phyloP scores from a whole-genome alignment of 2,113 vertebrate genomes.

The Zosterops lateralis region DNA sequence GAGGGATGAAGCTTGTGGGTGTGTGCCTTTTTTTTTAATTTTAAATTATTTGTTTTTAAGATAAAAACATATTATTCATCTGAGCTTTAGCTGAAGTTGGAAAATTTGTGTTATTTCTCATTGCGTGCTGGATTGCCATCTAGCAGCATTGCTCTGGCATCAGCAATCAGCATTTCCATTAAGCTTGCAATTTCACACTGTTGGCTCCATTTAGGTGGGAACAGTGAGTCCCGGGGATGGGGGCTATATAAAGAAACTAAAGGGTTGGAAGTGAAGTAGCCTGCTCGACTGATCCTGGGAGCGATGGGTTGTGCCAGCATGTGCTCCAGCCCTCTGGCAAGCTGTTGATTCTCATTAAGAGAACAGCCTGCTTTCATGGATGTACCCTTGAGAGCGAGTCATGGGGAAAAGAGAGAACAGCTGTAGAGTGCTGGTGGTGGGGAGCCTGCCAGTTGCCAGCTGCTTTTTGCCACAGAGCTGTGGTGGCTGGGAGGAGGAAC shows the following conservation, averaged over 20 bases:
- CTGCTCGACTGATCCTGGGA: background rate
- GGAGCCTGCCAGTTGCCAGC: background rate
- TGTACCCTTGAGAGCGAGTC: background rate
- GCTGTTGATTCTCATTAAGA: constrained; percentile 3
- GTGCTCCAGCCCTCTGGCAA: constrained; percentile 22
- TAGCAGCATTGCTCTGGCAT: background rate
- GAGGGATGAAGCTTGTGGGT: background rate
- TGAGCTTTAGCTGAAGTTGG: background rate
- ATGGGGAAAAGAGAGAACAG: background rate
- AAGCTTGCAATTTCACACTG: constrained; percentile 16
- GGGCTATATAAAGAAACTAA: background rate
- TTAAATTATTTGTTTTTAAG: background rate
- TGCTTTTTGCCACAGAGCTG: background rate
- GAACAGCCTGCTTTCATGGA: background rate
- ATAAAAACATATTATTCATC: background rate
- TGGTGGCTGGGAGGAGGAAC: background rate
- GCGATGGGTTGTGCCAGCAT: background rate
- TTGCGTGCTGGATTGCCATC: background rate
- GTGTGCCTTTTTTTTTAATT: background rate
- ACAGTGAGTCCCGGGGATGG: background rate
- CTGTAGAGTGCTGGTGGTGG: background rate
- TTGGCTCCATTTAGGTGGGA: background rate
- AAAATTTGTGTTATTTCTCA: background rate
- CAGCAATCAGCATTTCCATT: constrained; percentile 30
- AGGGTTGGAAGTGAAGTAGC: background rate